phyloP scores from a whole-genome alignment of 2,797 vertebrate genomes.

The Neosalanx taihuensis region DNA sequence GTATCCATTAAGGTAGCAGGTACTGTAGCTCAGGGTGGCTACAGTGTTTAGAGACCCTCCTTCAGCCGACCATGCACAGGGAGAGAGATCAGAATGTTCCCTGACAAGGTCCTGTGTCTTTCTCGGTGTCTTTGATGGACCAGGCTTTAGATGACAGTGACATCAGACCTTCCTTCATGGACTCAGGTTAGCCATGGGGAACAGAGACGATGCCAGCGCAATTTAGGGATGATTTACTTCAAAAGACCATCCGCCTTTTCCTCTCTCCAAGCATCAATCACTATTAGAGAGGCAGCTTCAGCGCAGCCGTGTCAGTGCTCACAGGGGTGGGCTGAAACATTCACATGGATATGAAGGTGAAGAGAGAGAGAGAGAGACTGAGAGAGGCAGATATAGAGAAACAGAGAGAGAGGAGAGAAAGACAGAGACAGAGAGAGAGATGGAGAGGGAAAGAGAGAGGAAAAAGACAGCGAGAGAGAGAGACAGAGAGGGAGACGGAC shows the following conservation, averaged over 20 bases:
- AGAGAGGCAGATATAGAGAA: too few species aligned
- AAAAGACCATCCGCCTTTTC: constrained; percentile 24
- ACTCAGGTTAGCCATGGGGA: constrained; percentile 25
- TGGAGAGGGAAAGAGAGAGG: too few species aligned
- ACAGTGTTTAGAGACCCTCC: too few species aligned
- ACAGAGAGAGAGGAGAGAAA: too few species aligned
- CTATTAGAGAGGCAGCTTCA: constrained; percentile 17
- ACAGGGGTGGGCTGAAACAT: background rate
- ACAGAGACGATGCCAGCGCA: constrained; percentile 25
- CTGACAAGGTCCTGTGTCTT: background rate
- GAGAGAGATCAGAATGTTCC: background rate
- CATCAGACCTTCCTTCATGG: constrained; percentile 5
- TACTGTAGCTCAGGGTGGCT: too few species aligned
- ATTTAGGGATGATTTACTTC: constrained; percentile 29
- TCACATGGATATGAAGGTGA: background rate
- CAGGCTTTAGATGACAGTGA: constrained; percentile 11
- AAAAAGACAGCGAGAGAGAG: too few species aligned
- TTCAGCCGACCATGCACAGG: background rate
- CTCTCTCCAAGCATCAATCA: constrained; percentile 33
- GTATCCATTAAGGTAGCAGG: too few species aligned
- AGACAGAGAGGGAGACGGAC: too few species aligned
- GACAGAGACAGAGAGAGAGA: too few species aligned
- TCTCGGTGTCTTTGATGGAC: constrained; percentile 4
- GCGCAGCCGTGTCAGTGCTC: background rate
- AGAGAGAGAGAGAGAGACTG: too few species aligned